Conservation (phyloP, 30 jellyfish, hydroid and myxozoan species). For the Chironex yamaguchii region DNA sequence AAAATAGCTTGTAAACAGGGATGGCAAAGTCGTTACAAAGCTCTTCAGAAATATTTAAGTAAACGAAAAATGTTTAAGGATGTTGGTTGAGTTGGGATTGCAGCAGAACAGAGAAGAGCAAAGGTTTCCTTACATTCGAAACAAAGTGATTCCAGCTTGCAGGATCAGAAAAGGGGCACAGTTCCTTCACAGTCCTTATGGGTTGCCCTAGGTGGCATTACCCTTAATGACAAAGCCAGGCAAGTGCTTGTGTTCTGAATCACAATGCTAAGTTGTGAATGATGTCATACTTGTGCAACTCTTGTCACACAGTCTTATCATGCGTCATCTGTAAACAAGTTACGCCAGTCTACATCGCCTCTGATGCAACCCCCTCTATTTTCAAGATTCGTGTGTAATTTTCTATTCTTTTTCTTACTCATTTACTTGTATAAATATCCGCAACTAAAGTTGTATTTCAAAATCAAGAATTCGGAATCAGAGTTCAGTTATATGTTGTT, state of each 20-base stretch:
- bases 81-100: constrained; percentile 39
- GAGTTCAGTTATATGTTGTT: no score
- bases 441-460: no score
- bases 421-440: no score
- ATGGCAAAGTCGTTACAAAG: constrained; percentile 3
- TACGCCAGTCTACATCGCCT: no score
- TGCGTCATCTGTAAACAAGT: no score
- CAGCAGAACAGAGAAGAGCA: constrained; percentile 12
- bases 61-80: constrained; percentile 16
- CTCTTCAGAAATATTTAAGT: constrained; percentile 1
- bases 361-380: no score
- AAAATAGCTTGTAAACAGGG: constrained; percentile 7
- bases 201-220: constrained; percentile 1
- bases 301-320: background rate
- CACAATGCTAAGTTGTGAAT: constrained; percentile 30
- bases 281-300: constrained; percentile 16
- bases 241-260: background rate
- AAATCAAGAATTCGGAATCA: no score
- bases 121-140: background rate
- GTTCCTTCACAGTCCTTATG: constrained; percentile 1
- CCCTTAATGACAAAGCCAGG: background rate
- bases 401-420: no score
- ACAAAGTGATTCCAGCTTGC: background rate
- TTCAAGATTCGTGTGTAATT: no score
- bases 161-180: background rate